Percentiles rank a stretch among this genome's conserved stretches.
phyloP scores from a whole-genome alignment of 1,140 invertebrate species.

The Spodoptera frugiperda region DNA sequence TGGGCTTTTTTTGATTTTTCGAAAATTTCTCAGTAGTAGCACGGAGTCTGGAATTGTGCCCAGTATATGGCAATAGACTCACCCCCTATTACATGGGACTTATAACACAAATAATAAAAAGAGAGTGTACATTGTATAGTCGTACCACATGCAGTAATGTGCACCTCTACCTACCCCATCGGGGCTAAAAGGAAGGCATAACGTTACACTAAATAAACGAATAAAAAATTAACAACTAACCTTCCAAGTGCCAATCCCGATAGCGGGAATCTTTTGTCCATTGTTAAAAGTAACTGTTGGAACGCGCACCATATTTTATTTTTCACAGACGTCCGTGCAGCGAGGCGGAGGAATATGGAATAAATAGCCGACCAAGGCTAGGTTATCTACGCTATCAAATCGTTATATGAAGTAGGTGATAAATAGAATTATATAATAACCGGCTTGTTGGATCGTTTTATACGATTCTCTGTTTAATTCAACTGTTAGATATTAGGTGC shows the following conservation, averaged over 20 bases:
- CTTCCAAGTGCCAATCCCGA: constrained; percentile 92
- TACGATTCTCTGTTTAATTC: too few relatives aligned
- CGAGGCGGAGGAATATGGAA: background rate
- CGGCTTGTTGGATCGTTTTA: background rate
- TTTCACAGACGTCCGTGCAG: constrained; percentile 1
- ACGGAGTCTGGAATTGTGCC: too few relatives aligned
- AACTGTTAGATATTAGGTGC: too few relatives aligned
- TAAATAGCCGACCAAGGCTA: constrained; percentile 3
- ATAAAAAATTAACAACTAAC: constrained; percentile 77
- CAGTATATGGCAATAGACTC: too few relatives aligned
- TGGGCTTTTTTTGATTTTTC: too few relatives aligned
- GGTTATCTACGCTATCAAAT: constrained; percentile 16
- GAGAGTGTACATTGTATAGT: too few relatives aligned
- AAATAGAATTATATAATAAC: constrained; percentile 14
- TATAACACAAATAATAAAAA: too few relatives aligned
- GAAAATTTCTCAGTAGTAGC: too few relatives aligned
- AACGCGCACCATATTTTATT: constrained; percentile 38
- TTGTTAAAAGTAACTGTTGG: constrained; percentile 83
- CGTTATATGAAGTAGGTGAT: background rate
- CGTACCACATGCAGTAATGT: too few relatives aligned
- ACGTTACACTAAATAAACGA: constrained; percentile 4
- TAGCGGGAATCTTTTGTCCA: constrained; percentile 87
- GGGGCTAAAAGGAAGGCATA: too few relatives aligned
- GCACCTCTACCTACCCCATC: too few relatives aligned
- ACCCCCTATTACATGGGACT: too few relatives aligned